Evolutionary conservation across 2,888 invertebrate genomes (phyloP).

Genomic region (Acronicta psi): DNA sequence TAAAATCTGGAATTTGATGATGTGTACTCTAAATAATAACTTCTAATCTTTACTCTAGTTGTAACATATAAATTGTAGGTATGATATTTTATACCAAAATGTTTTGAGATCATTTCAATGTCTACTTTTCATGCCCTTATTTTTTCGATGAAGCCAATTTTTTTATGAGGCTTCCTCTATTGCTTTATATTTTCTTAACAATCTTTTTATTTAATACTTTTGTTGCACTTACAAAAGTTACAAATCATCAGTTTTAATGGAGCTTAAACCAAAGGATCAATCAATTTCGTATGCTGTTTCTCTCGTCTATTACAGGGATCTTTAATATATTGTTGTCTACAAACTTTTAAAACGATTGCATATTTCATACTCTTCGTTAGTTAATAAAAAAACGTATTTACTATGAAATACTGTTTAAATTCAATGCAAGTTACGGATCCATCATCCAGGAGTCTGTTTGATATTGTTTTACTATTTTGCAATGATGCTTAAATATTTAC

Average conservation of each 20-base stretch:
- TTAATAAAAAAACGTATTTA: no score
- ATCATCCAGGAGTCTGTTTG: constrained; percentile 14
- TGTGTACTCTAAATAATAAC: constrained; percentile 17
- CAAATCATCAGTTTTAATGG: constrained; percentile 26
- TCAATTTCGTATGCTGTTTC: constrained; percentile 21
- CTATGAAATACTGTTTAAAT: constrained; percentile 1
- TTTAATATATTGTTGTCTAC: constrained; percentile 13
- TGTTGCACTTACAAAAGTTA: constrained; percentile 19
- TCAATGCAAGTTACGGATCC: constrained; percentile 10
- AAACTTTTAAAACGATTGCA: neutral
- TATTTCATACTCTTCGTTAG: neutral
- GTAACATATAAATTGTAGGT: constrained; percentile 10
- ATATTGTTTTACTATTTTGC: constrained; percentile 21
- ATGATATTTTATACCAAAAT: constrained; percentile 34
- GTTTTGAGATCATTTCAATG: constrained; percentile 26
- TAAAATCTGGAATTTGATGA: constrained; percentile 6
- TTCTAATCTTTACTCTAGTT: constrained; percentile 31
- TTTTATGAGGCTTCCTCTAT: constrained; percentile 17
- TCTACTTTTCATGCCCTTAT: constrained; percentile 5
- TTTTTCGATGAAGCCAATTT: constrained; percentile 27
- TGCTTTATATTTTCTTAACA: constrained; percentile 8
- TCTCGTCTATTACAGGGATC: neutral
- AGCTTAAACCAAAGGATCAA: constrained; percentile 48
- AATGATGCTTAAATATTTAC: constrained; percentile 27
- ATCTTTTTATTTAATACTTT: constrained; percentile 16